Conservation (phyloP, 2,113 vertebrate genomes). For the Oriolus oriolus region DNA sequence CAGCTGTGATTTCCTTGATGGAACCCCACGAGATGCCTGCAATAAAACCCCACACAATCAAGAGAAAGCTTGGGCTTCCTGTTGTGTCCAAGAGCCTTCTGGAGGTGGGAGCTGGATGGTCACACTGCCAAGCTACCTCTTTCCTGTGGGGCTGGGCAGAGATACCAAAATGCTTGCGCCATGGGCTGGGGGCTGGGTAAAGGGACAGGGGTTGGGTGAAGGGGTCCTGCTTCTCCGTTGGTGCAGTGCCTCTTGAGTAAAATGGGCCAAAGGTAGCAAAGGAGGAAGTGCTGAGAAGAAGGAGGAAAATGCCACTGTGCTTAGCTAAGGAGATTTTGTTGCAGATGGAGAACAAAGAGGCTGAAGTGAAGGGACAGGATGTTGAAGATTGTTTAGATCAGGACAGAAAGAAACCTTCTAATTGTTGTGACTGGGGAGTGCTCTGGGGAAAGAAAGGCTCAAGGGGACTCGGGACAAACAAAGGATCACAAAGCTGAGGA, state of each 20-base stretch:
- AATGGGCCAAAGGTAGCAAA: neutral
- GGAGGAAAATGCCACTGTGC: neutral
- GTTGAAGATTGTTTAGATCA: neutral
- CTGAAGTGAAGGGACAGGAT: neutral
- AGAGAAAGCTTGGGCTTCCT: neutral
- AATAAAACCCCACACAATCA: neutral
- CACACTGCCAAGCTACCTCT: neutral
- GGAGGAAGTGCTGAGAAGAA: slow-evolving; percentile 8
- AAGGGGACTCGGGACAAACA: neutral
- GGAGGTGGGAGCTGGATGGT: neutral
- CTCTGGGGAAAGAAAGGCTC: neutral
- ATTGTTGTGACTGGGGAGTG: neutral
- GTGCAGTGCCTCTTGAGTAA: neutral
- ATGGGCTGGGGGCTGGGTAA: neutral
- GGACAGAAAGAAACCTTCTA: neutral
- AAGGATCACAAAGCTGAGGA: neutral
- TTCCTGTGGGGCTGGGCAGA: neutral
- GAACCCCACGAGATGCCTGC: neutral
- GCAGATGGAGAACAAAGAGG: neutral
- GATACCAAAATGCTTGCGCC: accelerated
- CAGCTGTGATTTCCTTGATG: neutral
- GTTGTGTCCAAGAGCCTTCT: neutral
- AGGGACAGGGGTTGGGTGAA: neutral
- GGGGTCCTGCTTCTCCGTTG: neutral
- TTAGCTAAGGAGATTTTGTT: slow-evolving; percentile 27